Evolutionary conservation across 2,888 invertebrate species (phyloP), one percentile per base, ranked within the genome.

Genomic region (Eilema sororculum): DNA sequence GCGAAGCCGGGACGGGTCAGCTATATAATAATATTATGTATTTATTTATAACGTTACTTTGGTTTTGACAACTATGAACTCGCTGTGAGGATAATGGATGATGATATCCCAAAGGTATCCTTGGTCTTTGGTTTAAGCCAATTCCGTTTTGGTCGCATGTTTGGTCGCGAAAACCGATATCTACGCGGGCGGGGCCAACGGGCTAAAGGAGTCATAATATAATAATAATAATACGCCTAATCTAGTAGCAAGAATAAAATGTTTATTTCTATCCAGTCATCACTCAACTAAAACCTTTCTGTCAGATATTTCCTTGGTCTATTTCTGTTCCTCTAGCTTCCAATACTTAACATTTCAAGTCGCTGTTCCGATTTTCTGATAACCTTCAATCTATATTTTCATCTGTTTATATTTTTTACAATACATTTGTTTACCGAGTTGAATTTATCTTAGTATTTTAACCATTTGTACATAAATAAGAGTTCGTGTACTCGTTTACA

Each of bases 381-480:
- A 68, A 68, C 68, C 68, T 68, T 68, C 62, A 33, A 33, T 56
- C 56, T 8, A 56, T 68, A 41, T 67, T 57, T 57, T 30, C n/a
- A 13, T 10, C 30, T 52, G 59, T 67, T 67, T 61, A 67, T 46
- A 52, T 60, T 52, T 46, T 33, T 30, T 22, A 60, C 20, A 60
- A 20, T 58, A 58, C 25, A 58, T 58, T 24, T 58, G 65, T 57
- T 37, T n/a, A 65, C 24, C 8, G 28, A 30, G 28, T 30, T 16
- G 52, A 65, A 56, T 65, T 56, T 65, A 65, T 65, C 30, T 22
- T 65, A 24, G 25, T 65, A 65, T 58, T 65, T 65, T 58, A n/a
- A 33, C 28, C 58, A 58, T 58, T 58, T 46, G 46, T 20, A 58
- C 16, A 58, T 58, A 58, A 58, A 25, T 58, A 58, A 16, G 28